Base-by-base conservation (phyloP, 2,113 vertebrate species). In the Myxocyprinus asiaticus region DNA sequence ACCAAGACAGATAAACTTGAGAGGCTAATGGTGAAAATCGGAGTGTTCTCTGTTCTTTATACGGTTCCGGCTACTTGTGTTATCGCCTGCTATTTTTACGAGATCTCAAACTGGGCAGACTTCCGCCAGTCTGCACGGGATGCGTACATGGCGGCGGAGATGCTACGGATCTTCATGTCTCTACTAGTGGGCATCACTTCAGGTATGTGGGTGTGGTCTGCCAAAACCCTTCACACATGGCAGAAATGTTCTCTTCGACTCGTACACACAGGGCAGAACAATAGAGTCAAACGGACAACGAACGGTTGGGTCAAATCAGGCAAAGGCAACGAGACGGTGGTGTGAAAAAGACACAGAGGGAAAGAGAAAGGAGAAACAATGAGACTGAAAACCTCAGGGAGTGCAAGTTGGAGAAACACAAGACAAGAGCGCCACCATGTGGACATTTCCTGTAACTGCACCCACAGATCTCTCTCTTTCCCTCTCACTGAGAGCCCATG, bases 141-240 rank as follows among this genome's bases (percentile, higher is more conserved):
- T 89, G 97, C 98, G 12, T 98, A 97, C 22, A 95, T 96, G 89
- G 96, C 96, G 0, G 96, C 98, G 14, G 97, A 99, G 87, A 98
- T 98, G 97, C 93, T 99, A 10, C 96, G 97, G 82, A 98, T 99
- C 81, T 98, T 99, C 85, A 98, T 99, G 97, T 98, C 96, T 42
- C 90, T 98, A 83, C 91, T 99, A 7, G 97, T 99, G 79, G 98
- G 98, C 83, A 98, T 99, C 88, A 99, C 98, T 0, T 98, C 97
- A 2, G 96, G 98, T 82, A 99, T 99, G 98, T 99, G 98, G 98
- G 98, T 99, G 88, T 99, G 98, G 97, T 99, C 98, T 0, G 98
- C 97, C 69, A 99, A 99, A 87, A 99, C 98, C 8, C 93, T 99
- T 53, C 96, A 98, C 90, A 98, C 98, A 0, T 99, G 98, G 98